Percentiles rank a stretch among this genome's conserved stretches.
Evolutionary conservation across 2,888 invertebrate genomes (phyloP).

Genomic region (Ectobius pallidus): DNA sequence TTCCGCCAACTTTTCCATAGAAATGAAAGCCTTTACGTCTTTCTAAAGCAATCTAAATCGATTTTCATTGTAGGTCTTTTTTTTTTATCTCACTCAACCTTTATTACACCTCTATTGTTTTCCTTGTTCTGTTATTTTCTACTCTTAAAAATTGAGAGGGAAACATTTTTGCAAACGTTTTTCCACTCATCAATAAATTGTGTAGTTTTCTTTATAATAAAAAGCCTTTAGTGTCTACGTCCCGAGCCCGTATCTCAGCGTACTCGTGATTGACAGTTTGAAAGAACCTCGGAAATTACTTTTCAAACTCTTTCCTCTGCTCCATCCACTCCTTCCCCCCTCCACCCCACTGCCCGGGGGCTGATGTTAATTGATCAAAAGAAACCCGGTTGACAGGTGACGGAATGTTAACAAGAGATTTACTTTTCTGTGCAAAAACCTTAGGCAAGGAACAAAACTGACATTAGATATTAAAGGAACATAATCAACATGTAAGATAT

Average conservation of each 20-base stretch:
- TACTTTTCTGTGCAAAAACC: slow-evolving; percentile 5
- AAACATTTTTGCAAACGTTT: background rate
- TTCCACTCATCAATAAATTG: slow-evolving; percentile 4
- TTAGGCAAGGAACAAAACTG: slow-evolving; percentile 8
- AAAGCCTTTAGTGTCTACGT: background rate
- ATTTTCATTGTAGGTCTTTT: too few species aligned
- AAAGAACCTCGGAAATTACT: slow-evolving; percentile 38
- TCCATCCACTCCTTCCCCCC: background rate
- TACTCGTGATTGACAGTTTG: slow-evolving; percentile 34
- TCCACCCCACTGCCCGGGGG: slow-evolving; percentile 5
- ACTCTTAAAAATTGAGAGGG: too few species aligned
- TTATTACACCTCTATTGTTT: too few species aligned
- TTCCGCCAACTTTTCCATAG: too few species aligned
- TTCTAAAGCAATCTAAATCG: too few species aligned
- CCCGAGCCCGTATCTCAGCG: background rate
- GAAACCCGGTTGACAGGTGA: slow-evolving; percentile 30
- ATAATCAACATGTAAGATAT: background rate
- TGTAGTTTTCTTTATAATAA: slow-evolving; percentile 12
- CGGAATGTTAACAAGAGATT: slow-evolving; percentile 29
- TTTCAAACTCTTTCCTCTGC: slow-evolving; percentile 37
- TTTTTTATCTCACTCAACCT: too few species aligned
- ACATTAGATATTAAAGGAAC: slow-evolving; percentile 16
- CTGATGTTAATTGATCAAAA: slow-evolving; percentile 36
- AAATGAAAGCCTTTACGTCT: too few species aligned
- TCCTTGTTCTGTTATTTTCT: too few species aligned